These are phyloP conservation scores for Melitaea cinxia DNA, from an alignment of 1,140 invertebrate genomes.

Conservation along the genomic window DNA sequence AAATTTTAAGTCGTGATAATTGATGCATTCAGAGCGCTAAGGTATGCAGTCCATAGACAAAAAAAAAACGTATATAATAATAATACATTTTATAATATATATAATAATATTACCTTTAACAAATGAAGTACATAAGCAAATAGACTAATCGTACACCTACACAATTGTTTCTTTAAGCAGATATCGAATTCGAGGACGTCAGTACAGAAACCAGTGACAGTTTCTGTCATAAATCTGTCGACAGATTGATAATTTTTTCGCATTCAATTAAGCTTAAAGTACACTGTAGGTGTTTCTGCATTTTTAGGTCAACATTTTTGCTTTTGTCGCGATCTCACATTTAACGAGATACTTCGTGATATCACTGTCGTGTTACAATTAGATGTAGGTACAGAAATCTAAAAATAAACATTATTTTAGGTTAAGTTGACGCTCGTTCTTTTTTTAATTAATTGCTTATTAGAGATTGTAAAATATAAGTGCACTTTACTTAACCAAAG, in stretches of 20 bases:
- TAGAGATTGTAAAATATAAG: background rate
- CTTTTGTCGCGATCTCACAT: conserved; percentile 32
- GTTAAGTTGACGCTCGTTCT: background rate
- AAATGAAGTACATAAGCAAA: too few species aligned
- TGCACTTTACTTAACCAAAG: background rate
- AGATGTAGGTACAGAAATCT: background rate
- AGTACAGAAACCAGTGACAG: too few species aligned
- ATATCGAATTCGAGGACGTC: too few species aligned
- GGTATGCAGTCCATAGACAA: background rate
- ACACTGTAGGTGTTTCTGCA: conserved; percentile 33
- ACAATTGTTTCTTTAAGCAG: too few species aligned
- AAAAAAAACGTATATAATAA: too few species aligned
- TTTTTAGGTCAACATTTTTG: conserved; percentile 32
- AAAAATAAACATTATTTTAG: background rate
- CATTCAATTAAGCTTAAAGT: background rate
- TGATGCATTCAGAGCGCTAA: background rate
- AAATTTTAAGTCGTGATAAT: background rate
- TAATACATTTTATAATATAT: too few species aligned
- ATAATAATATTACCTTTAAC: too few species aligned
- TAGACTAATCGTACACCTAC: too few species aligned
- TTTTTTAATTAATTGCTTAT: background rate
- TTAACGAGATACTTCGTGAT: conserved; percentile 33
- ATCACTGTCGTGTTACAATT: conserved; percentile 25
- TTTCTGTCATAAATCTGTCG: background rate
- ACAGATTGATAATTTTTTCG: background rate